Conservation (phyloP, 2,797 vertebrate species). For the Notoglanidium macrostoma region DNA sequence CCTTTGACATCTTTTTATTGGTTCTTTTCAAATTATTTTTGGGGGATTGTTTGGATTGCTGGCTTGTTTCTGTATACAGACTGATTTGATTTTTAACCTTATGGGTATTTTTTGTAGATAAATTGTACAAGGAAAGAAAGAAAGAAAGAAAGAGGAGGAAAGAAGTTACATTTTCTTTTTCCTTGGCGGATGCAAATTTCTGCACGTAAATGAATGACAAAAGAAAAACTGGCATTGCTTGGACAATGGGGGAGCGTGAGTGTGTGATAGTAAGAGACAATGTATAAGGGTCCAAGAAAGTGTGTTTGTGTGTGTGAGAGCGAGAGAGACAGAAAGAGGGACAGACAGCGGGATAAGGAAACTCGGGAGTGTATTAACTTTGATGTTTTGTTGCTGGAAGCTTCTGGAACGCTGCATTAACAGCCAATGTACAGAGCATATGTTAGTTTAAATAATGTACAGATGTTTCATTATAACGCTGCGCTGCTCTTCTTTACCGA, state of each 20-base stretch:
- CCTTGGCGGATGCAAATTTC: neutral
- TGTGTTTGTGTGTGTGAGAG: neutral
- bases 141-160: neutral
- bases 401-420: slow-evolving; percentile 29
- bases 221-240: neutral
- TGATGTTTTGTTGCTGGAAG: neutral
- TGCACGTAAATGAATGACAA: neutral
- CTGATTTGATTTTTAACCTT: neutral
- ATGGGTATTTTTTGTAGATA: neutral
- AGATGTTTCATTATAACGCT: slow-evolving; percentile 43
- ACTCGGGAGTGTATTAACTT: neutral
- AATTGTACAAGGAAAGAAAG: neutral
- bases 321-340: neutral
- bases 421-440: slow-evolving; percentile 10
- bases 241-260: neutral
- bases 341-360: neutral
- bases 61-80: neutral
- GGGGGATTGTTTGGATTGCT: neutral
- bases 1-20: slow-evolving; percentile 12
- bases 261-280: neutral
- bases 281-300: neutral
- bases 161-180: neutral
- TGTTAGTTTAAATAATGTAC: slow-evolving; percentile 35
- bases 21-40: neutral
- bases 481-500: slow-evolving; percentile 16